These are phyloP conservation scores for Meriones unguiculatus DNA, from an alignment of 2,113 vertebrate species.

Conservation along the genomic window DNA sequence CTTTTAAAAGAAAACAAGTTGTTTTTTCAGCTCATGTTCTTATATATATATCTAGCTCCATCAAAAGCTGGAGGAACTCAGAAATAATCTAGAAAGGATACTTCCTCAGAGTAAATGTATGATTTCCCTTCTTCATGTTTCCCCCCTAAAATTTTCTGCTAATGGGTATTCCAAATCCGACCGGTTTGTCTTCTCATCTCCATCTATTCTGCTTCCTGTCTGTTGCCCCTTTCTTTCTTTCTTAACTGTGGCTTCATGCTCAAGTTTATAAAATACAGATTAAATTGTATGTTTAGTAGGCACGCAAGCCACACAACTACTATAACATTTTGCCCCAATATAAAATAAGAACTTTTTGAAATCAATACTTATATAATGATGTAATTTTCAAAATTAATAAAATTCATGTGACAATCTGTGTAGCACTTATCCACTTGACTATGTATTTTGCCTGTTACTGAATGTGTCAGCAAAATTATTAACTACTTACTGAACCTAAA, in stretches of 20 bases:
- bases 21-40: constrained; percentile 89
- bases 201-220: constrained; percentile 83
- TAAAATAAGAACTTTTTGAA: constrained; percentile 76
- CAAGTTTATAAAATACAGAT: constrained; percentile 78
- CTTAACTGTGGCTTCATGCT: constrained; percentile 84
- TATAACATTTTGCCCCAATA: constrained; percentile 13
- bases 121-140: constrained; percentile 87
- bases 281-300: constrained; percentile 68
- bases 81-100: constrained; percentile 89
- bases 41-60: constrained; percentile 90
- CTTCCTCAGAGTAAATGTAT: constrained; percentile 89
- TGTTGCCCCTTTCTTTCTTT: constrained; percentile 80
- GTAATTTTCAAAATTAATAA: constrained; percentile 50
- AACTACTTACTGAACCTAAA: constrained; percentile 24
- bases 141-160: constrained; percentile 77
- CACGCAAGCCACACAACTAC: constrained; percentile 66
- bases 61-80: constrained; percentile 90
- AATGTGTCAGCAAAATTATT: constrained; percentile 59
- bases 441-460: constrained; percentile 61
- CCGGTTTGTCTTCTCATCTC: constrained; percentile 87
- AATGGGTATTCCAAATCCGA: constrained; percentile 84
- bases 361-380: constrained; percentile 57
- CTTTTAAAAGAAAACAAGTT: constrained; percentile 84
- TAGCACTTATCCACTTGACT: constrained; percentile 26
- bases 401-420: constrained; percentile 52